Evolutionary conservation across 2,113 vertebrate genomes (phyloP), one percentile per base, ranked within the genome.

Genomic region (Melanocharis versteri): DNA sequence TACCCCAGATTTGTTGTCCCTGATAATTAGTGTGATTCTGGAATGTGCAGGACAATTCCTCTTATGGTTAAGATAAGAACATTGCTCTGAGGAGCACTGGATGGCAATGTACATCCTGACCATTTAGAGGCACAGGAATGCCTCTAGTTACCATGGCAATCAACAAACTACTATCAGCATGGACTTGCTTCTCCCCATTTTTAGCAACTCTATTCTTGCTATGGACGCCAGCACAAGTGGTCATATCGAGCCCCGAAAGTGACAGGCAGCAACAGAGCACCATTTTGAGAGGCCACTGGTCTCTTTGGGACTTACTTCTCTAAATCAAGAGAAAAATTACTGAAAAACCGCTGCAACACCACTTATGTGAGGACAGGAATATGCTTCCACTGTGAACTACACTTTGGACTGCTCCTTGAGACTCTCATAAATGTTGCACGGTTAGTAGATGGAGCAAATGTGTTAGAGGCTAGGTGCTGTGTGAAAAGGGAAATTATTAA

Each of bases 1-100:
- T 58, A n/a, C n/a, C 39, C 54, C 35, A 15, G 6, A 23, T 62
- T 58, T 71, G 6, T 8, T 62, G 12, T 30, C 24, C 28, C 0
- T 23, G 37, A 24, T 27, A 27, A 22, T 65, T 60, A 57, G 8
- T 65, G 31, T n/a, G 50, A 22, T 77, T 14, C 45, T 77, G 58
- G 11, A 10, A 14, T 39, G 33, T 47, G 19, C 22, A 33, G 9
- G 51, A 11, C 10, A 40, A 39, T 61, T 60, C 9, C 9, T 48
- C 6, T 15, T 18, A 45, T 0, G 9, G 54, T 44, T 77, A 28
- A 0, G 1, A 3, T 28, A 18, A 50, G 56, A 82, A 30, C 8
- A 4, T 30, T 72, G 18, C 24, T 72, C 48, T 65, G 20, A 65
- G 72, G 58, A 89, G 37, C 37, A 14, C n/a, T 31, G 58, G 51